These are phyloP conservation scores for Caradrina kadenii DNA, from an alignment of 2,888 invertebrate genomes.

Conservation along the genomic window DNA sequence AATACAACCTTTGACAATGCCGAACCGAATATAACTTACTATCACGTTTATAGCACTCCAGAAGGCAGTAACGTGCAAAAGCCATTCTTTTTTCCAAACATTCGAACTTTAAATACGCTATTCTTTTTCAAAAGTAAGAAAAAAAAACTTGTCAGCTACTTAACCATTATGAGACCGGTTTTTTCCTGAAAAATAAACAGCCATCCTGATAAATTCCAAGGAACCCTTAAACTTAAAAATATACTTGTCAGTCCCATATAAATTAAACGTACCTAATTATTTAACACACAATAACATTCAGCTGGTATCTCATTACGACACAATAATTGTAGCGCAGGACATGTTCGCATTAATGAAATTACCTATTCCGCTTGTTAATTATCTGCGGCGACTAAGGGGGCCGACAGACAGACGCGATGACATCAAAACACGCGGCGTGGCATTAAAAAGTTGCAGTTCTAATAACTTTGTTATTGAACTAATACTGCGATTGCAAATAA, in stretches of 20 bases:
- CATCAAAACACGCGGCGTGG: neutral
- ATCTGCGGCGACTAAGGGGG: constrained; percentile 35
- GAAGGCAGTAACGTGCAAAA: no score
- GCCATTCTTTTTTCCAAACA: no score
- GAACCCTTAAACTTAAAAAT: constrained; percentile 34
- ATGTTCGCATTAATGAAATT: constrained; percentile 46
- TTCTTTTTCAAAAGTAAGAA: no score
- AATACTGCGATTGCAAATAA: no score
- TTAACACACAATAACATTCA: constrained; percentile 57
- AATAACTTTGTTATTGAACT: neutral
- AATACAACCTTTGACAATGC: no score
- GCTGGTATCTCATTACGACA: constrained; percentile 51
- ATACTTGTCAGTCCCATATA: constrained; percentile 35
- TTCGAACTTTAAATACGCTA: no score
- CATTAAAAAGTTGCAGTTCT: neutral
- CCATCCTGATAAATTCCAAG: neutral
- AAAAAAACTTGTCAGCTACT: no score
- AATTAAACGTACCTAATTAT: constrained; percentile 46
- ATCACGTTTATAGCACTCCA: no score
- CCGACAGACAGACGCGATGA: constrained; percentile 18
- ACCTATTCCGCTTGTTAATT: constrained; percentile 45
- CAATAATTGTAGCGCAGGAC: constrained; percentile 34
- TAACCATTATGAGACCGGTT: neutral
- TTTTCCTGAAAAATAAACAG: constrained; percentile 5
- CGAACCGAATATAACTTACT: no score